phyloP scores from a whole-genome alignment of 2,113 vertebrate species.

The Lycaon pictus region DNA sequence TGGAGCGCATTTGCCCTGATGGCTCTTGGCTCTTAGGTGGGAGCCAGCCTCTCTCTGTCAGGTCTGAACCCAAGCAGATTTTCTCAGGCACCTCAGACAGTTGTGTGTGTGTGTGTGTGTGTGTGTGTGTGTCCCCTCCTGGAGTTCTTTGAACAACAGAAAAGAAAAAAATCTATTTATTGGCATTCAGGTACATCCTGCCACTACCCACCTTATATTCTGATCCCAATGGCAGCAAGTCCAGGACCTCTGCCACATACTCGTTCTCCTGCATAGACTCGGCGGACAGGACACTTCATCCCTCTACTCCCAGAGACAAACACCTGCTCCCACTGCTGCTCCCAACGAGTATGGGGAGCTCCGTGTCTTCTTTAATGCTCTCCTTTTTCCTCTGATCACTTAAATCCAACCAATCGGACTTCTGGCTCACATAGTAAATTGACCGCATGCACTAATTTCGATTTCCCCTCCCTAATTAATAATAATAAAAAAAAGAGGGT shows the following conservation, averaged over 20 bases:
- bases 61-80: neutral
- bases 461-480: neutral
- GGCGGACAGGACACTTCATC: neutral
- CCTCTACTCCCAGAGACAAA: neutral
- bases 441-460: neutral
- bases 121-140: neutral
- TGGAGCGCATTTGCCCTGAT: neutral
- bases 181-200: neutral
- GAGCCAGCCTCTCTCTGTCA: neutral
- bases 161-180: neutral
- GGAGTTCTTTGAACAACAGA: neutral
- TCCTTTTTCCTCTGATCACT: neutral
- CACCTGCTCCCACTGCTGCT: neutral
- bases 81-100: neutral
- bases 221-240: neutral
- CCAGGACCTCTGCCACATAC: neutral
- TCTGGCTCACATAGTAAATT: neutral
- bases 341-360: rapidly evolving
- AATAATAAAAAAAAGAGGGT: neutral
- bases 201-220: neutral
- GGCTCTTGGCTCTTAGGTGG: neutral
- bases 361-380: neutral
- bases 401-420: neutral
- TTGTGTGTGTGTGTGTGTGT: neutral
- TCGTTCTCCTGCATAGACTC: neutral